phyloP scores from a whole-genome alignment of 1,140 invertebrate species.

The Potamilus streckersoni region DNA sequence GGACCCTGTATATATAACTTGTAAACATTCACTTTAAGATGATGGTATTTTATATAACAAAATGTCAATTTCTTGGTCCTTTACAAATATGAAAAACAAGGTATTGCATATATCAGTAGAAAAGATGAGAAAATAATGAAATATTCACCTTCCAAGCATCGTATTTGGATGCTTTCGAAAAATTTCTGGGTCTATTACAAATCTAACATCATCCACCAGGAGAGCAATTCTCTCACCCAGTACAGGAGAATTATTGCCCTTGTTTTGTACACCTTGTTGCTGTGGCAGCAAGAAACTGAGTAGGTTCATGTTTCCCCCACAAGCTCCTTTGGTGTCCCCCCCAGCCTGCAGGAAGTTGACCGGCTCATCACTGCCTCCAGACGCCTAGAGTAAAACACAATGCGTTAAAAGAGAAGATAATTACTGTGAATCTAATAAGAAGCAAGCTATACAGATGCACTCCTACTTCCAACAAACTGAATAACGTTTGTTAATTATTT shows the following conservation, averaged over 20 bases:
- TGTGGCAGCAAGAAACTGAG: constrained; percentile 13
- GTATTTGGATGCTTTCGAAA: constrained; percentile 93
- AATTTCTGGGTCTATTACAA: constrained; percentile 89
- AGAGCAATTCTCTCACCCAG: constrained; percentile 76
- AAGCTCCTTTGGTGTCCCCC: constrained; percentile 10
- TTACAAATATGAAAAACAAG: neutral
- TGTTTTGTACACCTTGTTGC: neutral
- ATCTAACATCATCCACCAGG: constrained; percentile 93
- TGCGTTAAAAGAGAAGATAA: too few species aligned
- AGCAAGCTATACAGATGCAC: too few species aligned
- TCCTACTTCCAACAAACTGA: too few species aligned
- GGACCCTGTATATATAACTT: neutral
- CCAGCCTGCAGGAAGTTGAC: neutral
- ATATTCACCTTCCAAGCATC: constrained; percentile 82
- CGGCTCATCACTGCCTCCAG: too few species aligned
- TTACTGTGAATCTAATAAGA: too few species aligned
- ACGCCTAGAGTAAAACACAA: too few species aligned
- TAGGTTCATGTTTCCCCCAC: constrained; percentile 15
- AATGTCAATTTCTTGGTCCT: neutral
- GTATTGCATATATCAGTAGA: neutral
- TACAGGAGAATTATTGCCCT: constrained; percentile 25
- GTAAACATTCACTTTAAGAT: neutral
- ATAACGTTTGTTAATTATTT: too few species aligned
- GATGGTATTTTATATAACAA: neutral
- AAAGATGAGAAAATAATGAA: neutral